Evolutionary conservation across 2,113 vertebrate species (phyloP).

Genomic region (Edolisoma coerulescens): DNA sequence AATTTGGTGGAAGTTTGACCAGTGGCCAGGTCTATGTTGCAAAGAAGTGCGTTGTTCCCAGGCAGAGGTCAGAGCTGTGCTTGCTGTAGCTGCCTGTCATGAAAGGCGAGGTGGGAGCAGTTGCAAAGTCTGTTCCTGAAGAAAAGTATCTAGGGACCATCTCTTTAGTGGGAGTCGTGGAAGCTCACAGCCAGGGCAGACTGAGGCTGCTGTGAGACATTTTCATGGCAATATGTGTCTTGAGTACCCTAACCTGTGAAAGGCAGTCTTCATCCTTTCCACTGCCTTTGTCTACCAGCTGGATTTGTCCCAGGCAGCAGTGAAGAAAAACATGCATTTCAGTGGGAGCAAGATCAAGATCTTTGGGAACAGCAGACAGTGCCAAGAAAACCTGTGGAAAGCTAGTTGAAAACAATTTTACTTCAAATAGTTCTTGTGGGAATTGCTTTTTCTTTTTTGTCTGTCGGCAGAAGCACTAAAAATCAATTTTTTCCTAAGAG

Average conservation of each 20-base stretch:
- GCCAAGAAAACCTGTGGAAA: conserved; percentile 38
- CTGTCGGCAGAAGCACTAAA: neutral
- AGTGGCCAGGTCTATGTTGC: neutral
- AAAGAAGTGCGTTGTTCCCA: accelerated
- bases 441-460: neutral
- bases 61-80: neutral
- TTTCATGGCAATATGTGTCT: neutral
- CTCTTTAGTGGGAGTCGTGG: neutral
- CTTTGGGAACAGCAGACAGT: neutral
- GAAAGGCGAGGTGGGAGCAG: accelerated
- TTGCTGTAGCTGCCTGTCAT: neutral
- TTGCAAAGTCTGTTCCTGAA: neutral
- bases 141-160: neutral
- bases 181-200: neutral
- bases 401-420: conserved; percentile 25
- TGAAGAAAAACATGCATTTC: neutral
- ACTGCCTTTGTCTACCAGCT: neutral
- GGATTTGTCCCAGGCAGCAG: neutral
- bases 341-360: neutral
- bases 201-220: neutral
- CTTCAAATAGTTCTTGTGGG: neutral
- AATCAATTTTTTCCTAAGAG: neutral
- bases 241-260: neutral
- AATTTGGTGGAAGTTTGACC: neutral
- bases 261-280: neutral